These are phyloP conservation scores for Ailurus styani DNA, from an alignment of 2,113 vertebrate genomes.

Conservation along the genomic window DNA sequence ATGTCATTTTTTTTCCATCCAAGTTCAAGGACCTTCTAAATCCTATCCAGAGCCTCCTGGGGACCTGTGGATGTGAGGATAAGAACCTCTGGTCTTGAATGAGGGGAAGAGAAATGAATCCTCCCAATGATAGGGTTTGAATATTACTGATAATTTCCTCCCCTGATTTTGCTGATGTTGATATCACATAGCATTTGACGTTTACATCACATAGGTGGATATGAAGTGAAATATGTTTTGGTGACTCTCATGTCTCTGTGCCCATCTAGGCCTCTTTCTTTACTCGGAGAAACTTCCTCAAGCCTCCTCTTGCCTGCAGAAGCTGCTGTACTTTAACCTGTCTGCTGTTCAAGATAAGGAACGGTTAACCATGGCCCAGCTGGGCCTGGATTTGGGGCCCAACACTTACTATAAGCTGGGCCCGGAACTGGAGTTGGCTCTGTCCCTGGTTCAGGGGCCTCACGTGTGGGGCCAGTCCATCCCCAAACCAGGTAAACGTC, in stretches of 20 bases:
- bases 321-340: constrained; percentile 61
- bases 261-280: constrained; percentile 47
- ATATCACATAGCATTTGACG: neutral
- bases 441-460: constrained; percentile 1
- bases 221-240: neutral
- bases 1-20: neutral
- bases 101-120: neutral
- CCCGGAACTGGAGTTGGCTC: constrained; percentile 29
- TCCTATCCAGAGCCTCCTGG: neutral
- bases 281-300: neutral
- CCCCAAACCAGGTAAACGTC: neutral
- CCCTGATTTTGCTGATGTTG: neutral
- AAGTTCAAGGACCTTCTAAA: neutral
- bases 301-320: constrained; percentile 12
- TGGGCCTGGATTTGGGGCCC: constrained; percentile 55
- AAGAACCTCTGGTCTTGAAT: neutral
- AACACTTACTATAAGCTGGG: constrained; percentile 30
- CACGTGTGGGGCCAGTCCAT: rapidly evolving
- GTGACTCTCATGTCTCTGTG: neutral
- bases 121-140: neutral
- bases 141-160: neutral
- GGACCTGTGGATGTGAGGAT: neutral
- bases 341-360: constrained; percentile 23
- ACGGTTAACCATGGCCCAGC: constrained; percentile 48
- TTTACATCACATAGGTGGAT: neutral